phyloP scores from a whole-genome alignment of 1,140 invertebrate genomes.

The Drosophila willistoni region DNA sequence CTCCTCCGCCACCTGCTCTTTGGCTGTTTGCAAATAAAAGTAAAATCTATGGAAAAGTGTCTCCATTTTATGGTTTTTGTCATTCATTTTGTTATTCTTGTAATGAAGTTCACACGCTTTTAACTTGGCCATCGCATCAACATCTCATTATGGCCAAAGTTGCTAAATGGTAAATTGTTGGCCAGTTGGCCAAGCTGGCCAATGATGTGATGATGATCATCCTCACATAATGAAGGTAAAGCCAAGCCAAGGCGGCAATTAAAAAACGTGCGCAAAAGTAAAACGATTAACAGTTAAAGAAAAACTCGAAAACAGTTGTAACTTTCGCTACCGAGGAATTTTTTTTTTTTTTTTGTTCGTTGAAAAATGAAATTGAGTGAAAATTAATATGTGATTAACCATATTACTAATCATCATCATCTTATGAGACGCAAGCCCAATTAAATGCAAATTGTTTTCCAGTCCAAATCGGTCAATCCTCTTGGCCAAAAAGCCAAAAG shows the following conservation, averaged over 20 bases:
- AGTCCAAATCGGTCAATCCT: conserved; percentile 20
- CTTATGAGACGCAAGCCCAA: conserved; percentile 30
- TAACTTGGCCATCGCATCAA: conserved; percentile 53
- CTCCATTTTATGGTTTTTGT: conserved; percentile 15
- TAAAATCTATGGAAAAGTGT: conserved; percentile 51
- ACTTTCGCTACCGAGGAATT: conserved; percentile 48
- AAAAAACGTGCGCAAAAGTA: conserved; percentile 58
- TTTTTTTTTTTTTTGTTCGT: conserved; percentile 12
- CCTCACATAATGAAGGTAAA: conserved; percentile 29
- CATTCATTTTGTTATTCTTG: conserved; percentile 20
- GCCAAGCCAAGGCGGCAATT: conserved; percentile 57
- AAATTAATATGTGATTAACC: conserved; percentile 50
- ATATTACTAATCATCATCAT: conserved; percentile 31
- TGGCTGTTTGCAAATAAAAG: conserved; percentile 13
- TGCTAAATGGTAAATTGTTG: conserved; percentile 24
- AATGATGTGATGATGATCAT: conserved; percentile 42
- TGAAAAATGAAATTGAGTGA: conserved; percentile 55
- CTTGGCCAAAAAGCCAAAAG: neutral
- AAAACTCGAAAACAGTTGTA: conserved; percentile 18
- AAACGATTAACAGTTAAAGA: conserved; percentile 56
- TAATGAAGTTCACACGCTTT: conserved; percentile 64
- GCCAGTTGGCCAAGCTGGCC: neutral
- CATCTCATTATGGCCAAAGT: conserved; percentile 37
- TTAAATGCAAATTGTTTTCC: conserved; percentile 59
- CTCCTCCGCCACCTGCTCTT: neutral